Conservation (phyloP, 2,888 invertebrate species). For the Zelleria hepariella region DNA sequence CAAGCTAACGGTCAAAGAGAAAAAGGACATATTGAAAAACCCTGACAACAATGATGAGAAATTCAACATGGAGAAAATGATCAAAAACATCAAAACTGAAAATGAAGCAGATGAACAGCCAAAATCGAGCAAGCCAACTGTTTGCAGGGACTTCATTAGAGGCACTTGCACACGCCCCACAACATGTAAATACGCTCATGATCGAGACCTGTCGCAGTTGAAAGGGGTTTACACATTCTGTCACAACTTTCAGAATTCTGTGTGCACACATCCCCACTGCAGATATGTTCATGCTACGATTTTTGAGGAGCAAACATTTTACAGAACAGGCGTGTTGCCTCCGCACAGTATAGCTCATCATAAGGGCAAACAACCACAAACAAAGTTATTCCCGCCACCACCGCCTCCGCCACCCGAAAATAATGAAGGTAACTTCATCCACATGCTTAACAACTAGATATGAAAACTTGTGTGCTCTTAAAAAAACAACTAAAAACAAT, state of each 20-base stretch:
- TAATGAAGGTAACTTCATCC: too few species aligned
- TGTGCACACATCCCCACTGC: conserved; percentile 35
- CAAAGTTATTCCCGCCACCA: conserved; percentile 17
- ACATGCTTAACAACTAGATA: too few species aligned
- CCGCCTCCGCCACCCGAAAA: conserved; percentile 26
- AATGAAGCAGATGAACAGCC: neutral
- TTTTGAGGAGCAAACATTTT: conserved; percentile 45
- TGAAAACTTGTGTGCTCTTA: too few species aligned
- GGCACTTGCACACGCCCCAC: conserved; percentile 33
- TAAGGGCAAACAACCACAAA: conserved; percentile 17
- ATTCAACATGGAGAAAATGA: neutral
- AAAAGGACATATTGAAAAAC: neutral
- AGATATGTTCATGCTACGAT: conserved; percentile 48
- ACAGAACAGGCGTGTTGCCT: conserved; percentile 38
- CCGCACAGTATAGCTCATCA: conserved; percentile 34
- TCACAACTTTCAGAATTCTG: conserved; percentile 39
- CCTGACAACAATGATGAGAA: neutral
- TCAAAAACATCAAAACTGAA: neutral
- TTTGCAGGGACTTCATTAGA: conserved; percentile 46
- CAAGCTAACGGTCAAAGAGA: neutral
- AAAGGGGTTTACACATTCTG: conserved; percentile 45
- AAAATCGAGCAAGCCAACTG: conserved; percentile 11
- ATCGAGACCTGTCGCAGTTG: conserved; percentile 35
- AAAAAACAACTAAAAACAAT: too few species aligned
- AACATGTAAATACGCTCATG: conserved; percentile 37